Evolutionary conservation across 2,888 invertebrate genomes (phyloP).

Genomic region (Cordilura impudica): DNA sequence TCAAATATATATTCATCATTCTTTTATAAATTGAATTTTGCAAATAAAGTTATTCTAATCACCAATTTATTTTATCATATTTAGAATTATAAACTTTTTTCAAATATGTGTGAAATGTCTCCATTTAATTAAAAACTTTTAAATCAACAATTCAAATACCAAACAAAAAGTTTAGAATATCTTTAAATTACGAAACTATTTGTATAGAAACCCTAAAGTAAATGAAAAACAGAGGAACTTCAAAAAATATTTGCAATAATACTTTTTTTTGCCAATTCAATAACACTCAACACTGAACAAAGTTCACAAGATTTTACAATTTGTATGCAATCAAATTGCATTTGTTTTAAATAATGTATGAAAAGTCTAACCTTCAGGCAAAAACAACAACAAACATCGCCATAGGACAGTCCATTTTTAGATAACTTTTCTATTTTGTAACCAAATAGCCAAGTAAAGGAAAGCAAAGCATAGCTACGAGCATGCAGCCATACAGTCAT

Average conservation of each 20-base stretch:
- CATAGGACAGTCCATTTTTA: background rate
- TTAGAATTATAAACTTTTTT: too few species aligned
- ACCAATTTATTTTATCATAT: too few species aligned
- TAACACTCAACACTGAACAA: background rate
- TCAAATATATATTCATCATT: too few species aligned
- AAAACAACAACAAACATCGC: conserved; percentile 2
- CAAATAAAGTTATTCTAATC: too few species aligned
- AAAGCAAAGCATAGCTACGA: too few species aligned
- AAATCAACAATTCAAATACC: too few species aligned
- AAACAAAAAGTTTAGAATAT: too few species aligned
- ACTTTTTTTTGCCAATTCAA: background rate
- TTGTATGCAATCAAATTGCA: conserved; percentile 49
- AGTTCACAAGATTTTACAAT: background rate
- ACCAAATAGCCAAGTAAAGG: conserved; percentile 2
- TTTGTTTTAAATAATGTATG: conserved; percentile 25
- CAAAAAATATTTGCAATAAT: background rate
- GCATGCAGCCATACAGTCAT: background rate
- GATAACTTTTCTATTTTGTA: conserved; percentile 15
- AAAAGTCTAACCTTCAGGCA: conserved; percentile 35
- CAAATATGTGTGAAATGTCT: too few species aligned
- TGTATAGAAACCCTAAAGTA: too few species aligned
- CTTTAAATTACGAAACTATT: too few species aligned
- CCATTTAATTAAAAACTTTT: too few species aligned
- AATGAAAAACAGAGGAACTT: background rate
- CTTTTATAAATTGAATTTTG: too few species aligned